phyloP scores from a whole-genome alignment of 2,113 vertebrate species.

The Colossoma macropomum region DNA sequence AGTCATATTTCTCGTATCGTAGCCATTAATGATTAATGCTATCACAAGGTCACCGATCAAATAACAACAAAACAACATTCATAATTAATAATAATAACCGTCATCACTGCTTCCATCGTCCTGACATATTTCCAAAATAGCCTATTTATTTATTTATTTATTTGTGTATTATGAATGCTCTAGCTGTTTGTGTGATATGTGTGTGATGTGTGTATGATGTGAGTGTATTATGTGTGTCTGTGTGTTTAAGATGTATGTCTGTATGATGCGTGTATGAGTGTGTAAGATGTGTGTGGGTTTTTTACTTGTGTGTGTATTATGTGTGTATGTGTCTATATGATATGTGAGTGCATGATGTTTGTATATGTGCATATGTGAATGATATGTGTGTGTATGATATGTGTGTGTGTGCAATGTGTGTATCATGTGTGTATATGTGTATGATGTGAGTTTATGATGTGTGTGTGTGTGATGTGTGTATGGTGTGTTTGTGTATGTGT shows the following conservation, averaged over 20 bases:
- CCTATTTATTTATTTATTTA: background rate
- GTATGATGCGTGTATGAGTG: background rate
- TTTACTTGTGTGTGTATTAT: background rate
- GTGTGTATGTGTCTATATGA: background rate
- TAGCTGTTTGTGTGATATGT: background rate
- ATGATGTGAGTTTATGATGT: background rate
- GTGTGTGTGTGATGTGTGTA: background rate
- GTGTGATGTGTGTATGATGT: background rate
- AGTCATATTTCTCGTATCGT: background rate
- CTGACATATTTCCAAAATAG: background rate
- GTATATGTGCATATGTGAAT: background rate
- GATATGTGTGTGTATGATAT: background rate
- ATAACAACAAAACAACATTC: background rate
- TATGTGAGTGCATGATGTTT: background rate
- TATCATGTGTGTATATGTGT: background rate
- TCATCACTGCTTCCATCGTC: background rate
- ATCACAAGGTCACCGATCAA: background rate
- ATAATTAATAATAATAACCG: background rate
- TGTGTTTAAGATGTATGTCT: background rate
- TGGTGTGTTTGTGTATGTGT: too few relatives aligned
- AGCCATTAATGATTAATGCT: background rate
- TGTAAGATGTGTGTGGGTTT: too few relatives aligned
- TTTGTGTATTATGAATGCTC: background rate
- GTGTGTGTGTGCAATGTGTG: background rate
- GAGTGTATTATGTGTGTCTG: background rate